phyloP scores from a whole-genome alignment of 2,113 vertebrate genomes.

The Ceyx cyanopectus region DNA sequence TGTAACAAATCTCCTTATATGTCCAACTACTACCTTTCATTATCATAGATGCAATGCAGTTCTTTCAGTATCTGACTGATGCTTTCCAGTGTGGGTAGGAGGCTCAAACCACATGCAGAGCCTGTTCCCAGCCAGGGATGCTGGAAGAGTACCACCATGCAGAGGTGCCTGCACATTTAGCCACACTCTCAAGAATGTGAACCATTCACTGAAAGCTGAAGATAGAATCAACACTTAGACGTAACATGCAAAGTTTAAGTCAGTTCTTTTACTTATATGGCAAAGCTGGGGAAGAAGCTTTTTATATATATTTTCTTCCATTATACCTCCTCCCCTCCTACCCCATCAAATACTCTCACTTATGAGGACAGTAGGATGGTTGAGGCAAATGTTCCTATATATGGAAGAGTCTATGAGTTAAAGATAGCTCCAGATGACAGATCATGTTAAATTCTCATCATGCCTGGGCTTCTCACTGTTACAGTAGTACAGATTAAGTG shows the following conservation, averaged over 20 bases:
- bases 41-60: not conserved
- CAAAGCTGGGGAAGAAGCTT: constrained; percentile 15
- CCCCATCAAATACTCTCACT: not conserved
- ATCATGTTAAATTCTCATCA: constrained; percentile 29
- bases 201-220: not conserved
- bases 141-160: not conserved
- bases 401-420: constrained; percentile 43
- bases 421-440: constrained; percentile 36
- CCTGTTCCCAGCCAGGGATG: not conserved
- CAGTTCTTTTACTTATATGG: constrained; percentile 40
- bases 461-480: not conserved
- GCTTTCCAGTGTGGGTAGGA: not conserved
- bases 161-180: not conserved
- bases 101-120: not conserved
- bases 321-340: constrained; percentile 15
- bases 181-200: not conserved
- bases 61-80: not conserved
- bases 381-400: constrained; percentile 38
- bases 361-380: not conserved
- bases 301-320: not conserved
- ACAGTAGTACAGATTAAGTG: constrained; percentile 3
- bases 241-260: not conserved
- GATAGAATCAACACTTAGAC: not conserved
- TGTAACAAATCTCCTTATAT: not conserved
- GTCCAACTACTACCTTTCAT: not conserved